Evolutionary conservation across 2,113 vertebrate genomes (phyloP), one percentile per base, ranked within the genome.

Genomic region (Dasyurus viverrinus): DNA sequence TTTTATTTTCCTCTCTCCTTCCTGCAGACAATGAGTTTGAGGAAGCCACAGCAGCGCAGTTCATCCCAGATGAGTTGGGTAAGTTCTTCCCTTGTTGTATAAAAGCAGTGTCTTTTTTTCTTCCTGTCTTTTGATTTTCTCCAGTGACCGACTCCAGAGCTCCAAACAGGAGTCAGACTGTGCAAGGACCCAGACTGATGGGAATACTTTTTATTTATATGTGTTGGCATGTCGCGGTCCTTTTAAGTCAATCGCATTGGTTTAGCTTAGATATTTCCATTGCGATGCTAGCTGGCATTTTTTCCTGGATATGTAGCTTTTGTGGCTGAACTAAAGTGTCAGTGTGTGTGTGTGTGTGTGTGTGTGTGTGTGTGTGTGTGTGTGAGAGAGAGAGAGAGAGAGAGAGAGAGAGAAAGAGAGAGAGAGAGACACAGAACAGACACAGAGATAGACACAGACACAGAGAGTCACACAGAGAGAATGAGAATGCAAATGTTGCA

Each of bases 31-130:
- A 97, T 94, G 98, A 98, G 93, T 97, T 98, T 94, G 96, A 98
- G 0, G 98, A 98, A 97, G 95, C 95, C 93, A 90, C 96, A 76
- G 91, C 98, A 23, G 93, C 94, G 27, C 96, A 98, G 92, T 98
- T 98, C 97, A 95, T 91, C 95, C 93, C 97, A 54, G 98, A 98
- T 97, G 98, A 98, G 91, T 97, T 98, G 89, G 98, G 99, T 99
- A 98, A 98, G 98, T 98, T 89, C 53, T 90, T 54, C 10, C 52
- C 52, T 2, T 53, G 0, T 3, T 19, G 47, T 54, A 94, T 8
- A 0, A 84, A 84, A 19, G 68, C 68, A 42, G 42, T 84, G 68
- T 84, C 30, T 95, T 97, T 95, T 52, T 95, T 76, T 25, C 90
- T 55, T 94, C 93, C 95, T 68, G 91, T 10, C 2, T 8, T 84